Base-by-base conservation (phyloP, 1,140 invertebrate genomes). In the Drosophila sturtevanti region DNA sequence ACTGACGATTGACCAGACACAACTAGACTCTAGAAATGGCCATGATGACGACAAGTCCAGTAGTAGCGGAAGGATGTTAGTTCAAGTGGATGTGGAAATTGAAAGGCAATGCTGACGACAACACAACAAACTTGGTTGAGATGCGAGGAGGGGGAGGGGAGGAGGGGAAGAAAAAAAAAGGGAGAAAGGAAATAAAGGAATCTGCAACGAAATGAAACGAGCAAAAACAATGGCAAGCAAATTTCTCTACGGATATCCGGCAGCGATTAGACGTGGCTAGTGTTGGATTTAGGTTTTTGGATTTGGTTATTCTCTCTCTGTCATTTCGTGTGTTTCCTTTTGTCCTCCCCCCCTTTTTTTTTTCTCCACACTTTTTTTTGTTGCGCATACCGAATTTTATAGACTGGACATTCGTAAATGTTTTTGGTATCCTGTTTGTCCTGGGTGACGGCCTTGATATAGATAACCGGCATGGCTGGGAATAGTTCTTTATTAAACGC, bases 361-460 rank as follows among this genome's bases (percentile, higher is more conserved):
- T 3, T 44, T 21, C 16, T 38, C 24, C n/a, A n/a, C n/a, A n/a
- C n/a, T n/a, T n/a, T n/a, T n/a, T n/a, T n/a, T n/a, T n/a, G n/a
- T n/a, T 38, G 16, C 58, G 65, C 79, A 93, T 82, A 93, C 93
- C 96, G 94, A 7, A 97, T 98, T 92, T 98, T 98, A 91, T 99
- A 99, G 0, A 98, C 95, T 3, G 98, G 98, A 92, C 98, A 98
- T 77, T 97, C 96, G 90, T 99, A 99, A 63, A 97, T 94, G 90
- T 97, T 98, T 67, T 95, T 94, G 0, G 94, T 92, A 72, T 99
- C 98, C 89, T 96, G 95, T 90, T 98, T 97, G 90, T 99, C 98
- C 80, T 97, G 96, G 1, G 95, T 95, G 31, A 96, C 95, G 2
- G 96, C 96, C 91, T 95, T 98, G 51, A 99, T 95, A 87, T 95